Conservation (phyloP, 2,797 vertebrate genomes). For the Manis javanica region DNA sequence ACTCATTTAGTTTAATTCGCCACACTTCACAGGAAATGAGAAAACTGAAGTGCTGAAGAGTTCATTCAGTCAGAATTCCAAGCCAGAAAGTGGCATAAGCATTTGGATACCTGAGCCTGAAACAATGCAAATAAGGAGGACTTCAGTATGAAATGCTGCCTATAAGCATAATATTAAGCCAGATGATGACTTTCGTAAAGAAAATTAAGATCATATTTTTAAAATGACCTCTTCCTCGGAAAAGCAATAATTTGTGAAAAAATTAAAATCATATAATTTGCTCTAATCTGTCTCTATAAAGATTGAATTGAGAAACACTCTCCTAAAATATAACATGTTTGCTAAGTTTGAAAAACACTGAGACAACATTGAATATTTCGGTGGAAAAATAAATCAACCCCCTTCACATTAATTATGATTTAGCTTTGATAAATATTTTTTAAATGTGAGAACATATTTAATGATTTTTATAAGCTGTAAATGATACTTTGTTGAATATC, state of each 20-base stretch:
- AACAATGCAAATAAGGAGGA: neutral
- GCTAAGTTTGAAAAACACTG: neutral
- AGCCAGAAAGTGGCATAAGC: neutral
- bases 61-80: neutral
- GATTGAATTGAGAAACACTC: neutral
- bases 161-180: neutral
- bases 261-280: neutral
- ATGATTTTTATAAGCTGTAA: neutral
- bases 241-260: neutral
- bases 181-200: neutral
- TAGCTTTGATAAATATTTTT: neutral
- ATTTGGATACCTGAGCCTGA: neutral
- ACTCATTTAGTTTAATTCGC: neutral
- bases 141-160: neutral
- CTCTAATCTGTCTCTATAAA: neutral
- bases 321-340: neutral
- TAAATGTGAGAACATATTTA: neutral
- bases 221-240: neutral
- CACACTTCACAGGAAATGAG: neutral
- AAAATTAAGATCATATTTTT: neutral
- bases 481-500: neutral
- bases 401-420: neutral
- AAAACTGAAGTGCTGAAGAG: neutral
- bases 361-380: neutral
- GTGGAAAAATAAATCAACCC: neutral